phyloP scores from a whole-genome alignment of 2,888 invertebrate genomes.

The Electrophaes corylata region DNA sequence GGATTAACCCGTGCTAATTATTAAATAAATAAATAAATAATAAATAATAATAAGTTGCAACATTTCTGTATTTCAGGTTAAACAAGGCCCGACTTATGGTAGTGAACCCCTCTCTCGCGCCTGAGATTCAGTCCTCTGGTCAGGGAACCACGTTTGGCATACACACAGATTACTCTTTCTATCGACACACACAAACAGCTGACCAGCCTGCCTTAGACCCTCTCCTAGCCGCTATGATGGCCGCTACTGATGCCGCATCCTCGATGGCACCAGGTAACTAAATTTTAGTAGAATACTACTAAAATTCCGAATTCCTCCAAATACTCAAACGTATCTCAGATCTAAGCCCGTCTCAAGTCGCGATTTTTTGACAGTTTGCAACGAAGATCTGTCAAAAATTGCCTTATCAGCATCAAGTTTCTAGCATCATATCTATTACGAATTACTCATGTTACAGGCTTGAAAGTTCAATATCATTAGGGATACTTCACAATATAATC shows the following conservation, averaged over 20 bases:
- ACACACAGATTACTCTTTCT: constrained; percentile 86
- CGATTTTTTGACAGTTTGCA: too few species aligned
- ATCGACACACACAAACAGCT: constrained; percentile 86
- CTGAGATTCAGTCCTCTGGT: constrained; percentile 65
- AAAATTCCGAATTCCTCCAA: neutral
- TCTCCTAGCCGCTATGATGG: constrained; percentile 84
- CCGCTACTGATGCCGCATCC: constrained; percentile 65
- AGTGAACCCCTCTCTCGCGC: constrained; percentile 80
- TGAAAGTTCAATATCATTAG: too few species aligned
- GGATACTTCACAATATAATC: too few species aligned
- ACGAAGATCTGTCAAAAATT: too few species aligned
- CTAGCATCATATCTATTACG: too few species aligned
- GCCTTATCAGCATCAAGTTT: too few species aligned
- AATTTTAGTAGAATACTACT: neutral
- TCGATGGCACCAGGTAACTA: constrained; percentile 19
- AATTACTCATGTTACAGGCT: too few species aligned
- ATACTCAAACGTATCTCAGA: too few species aligned
- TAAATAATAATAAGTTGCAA: too few species aligned
- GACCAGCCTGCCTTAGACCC: constrained; percentile 85
- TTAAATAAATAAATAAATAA: too few species aligned
- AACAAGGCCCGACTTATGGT: constrained; percentile 87
- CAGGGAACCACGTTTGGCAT: constrained; percentile 53
- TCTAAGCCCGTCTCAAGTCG: too few species aligned
- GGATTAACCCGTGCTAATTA: too few species aligned
- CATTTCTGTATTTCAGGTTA: constrained; percentile 61